A percentile compares a stretch with the other conserved stretches of the same genome.
phyloP scores from a whole-genome alignment of 2,888 invertebrate species.

The Apeira syringaria region DNA sequence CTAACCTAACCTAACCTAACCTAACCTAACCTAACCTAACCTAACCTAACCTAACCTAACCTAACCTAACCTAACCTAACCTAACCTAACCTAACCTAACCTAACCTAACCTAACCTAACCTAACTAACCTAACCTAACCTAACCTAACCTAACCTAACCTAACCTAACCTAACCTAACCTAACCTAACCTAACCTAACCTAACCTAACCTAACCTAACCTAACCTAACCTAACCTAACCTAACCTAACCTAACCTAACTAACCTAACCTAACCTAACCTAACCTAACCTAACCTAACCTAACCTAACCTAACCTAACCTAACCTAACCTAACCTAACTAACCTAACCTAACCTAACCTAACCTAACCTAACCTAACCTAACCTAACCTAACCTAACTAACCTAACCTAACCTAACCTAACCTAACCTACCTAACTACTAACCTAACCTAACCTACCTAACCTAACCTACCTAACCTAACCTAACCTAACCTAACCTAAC shows the following conservation, averaged over 20 bases:
- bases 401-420: constrained; percentile 11
- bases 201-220: constrained; percentile 13
- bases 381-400: constrained; percentile 9
- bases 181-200: constrained; percentile 10
- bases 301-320: constrained; percentile 16
- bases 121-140: constrained; percentile 20
- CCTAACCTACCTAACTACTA: too few species aligned
- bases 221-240: constrained; percentile 20
- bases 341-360: constrained; percentile 16
- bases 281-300: constrained; percentile 24
- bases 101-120: constrained; percentile 18
- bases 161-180: constrained; percentile 17
- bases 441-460: too few species aligned
- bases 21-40: constrained; percentile 5
- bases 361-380: constrained; percentile 20
- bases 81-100: constrained; percentile 21
- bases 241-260: constrained; percentile 20
- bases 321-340: constrained; percentile 20
- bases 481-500: constrained; percentile 18
- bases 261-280: constrained; percentile 20
- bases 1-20: constrained; percentile 25
- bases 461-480: too few species aligned
- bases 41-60: constrained; percentile 23
- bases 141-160: constrained; percentile 19
- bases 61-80: constrained; percentile 23